These are phyloP conservation scores for Eumaeus atala DNA, from an alignment of 1,140 invertebrate species.

Conservation along the genomic window DNA sequence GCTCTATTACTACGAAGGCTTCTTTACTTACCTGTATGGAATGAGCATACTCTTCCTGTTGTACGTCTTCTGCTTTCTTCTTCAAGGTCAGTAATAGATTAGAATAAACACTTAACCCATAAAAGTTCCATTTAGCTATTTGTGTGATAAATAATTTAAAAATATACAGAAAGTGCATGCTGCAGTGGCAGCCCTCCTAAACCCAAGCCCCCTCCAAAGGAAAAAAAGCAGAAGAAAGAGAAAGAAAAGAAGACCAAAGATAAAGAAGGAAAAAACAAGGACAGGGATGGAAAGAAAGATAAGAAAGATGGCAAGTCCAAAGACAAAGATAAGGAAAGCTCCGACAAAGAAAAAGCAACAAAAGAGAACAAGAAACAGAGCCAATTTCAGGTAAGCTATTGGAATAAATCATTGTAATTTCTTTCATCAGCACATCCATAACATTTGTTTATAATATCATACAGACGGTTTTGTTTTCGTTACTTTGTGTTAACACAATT, in stretches of 20 bases:
- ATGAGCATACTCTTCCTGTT: constrained; percentile 95
- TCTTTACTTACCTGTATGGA: constrained; percentile 97
- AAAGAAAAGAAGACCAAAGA: constrained; percentile 80
- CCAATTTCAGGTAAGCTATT: constrained; percentile 75
- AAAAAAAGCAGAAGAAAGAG: constrained; percentile 84
- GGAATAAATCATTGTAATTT: constrained; percentile 20
- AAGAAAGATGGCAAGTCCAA: constrained; percentile 77
- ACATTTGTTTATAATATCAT: constrained; percentile 39
- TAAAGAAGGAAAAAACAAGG: constrained; percentile 75
- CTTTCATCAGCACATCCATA: constrained; percentile 60
- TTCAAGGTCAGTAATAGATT: constrained; percentile 78
- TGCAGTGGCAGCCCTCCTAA: constrained; percentile 82
- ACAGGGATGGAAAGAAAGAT: constrained; percentile 75
- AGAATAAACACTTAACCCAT: too few relatives aligned
- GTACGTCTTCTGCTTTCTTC: constrained; percentile 97
- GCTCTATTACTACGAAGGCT: constrained; percentile 94
- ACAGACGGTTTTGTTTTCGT: constrained; percentile 38
- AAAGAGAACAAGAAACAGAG: constrained; percentile 79
- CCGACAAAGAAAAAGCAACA: constrained; percentile 68
- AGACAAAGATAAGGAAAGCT: constrained; percentile 75
- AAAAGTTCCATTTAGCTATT: too few relatives aligned
- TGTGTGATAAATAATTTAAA: background rate
- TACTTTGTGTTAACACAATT: constrained; percentile 52
- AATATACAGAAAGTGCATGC: constrained; percentile 82
- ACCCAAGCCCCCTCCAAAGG: constrained; percentile 79